Conservation (phyloP, 2,888 invertebrate species). For the Apodemia hepburni region DNA sequence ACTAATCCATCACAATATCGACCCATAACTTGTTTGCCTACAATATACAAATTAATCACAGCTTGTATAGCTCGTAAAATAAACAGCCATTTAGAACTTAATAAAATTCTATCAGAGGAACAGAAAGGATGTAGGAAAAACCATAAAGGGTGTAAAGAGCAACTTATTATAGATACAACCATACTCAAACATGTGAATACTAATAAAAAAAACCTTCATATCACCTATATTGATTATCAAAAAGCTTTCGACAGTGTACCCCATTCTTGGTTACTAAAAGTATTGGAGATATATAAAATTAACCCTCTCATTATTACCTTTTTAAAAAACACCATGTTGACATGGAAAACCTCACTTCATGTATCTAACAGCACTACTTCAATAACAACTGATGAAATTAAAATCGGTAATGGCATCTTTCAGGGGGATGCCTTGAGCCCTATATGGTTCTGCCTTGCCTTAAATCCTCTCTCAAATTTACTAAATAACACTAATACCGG, state of each 20-base stretch:
- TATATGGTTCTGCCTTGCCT: background rate
- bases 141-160: background rate
- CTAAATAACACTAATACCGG: background rate
- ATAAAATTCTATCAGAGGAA: background rate
- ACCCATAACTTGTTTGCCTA: background rate
- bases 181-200: background rate
- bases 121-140: background rate
- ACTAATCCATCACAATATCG: background rate
- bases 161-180: background rate
- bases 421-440: background rate
- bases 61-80: background rate
- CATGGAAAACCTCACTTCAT: background rate
- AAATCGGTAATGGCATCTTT: background rate
- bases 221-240: background rate
- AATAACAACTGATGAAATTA: background rate
- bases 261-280: background rate
- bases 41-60: background rate
- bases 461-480: background rate
- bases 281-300: background rate
- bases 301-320: background rate
- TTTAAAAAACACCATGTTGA: background rate
- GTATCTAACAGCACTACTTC: background rate
- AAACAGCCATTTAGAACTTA: background rate
- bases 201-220: background rate
- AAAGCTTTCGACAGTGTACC: background rate